Conservation (phyloP, 2,888 invertebrate species). For the Diarsia mendica region DNA sequence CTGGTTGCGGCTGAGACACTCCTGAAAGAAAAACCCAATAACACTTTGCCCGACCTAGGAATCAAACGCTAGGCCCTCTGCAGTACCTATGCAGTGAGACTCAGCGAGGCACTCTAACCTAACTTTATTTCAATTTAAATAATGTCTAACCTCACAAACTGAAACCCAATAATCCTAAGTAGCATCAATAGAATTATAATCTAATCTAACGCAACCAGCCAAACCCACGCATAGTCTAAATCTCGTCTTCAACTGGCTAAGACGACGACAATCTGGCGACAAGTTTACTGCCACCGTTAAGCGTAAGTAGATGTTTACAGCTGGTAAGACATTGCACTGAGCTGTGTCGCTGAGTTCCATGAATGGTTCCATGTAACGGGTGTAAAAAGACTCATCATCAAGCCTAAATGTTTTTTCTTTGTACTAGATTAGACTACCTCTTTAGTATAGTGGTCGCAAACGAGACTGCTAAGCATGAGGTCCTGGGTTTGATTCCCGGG, state of each 20-base stretch:
- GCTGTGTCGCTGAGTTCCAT: slow-evolving; percentile 65
- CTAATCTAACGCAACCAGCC: slow-evolving; percentile 38
- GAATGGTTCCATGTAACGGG: slow-evolving; percentile 60
- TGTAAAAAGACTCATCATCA: slow-evolving; percentile 8
- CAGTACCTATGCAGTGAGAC: too few relatives aligned
- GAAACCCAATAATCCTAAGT: slow-evolving; percentile 21
- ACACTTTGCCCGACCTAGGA: too few relatives aligned
- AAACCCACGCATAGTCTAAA: slow-evolving; percentile 48
- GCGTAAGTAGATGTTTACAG: slow-evolving; percentile 72
- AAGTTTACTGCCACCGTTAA: slow-evolving; percentile 63
- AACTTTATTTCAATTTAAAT: background rate
- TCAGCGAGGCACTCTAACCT: too few relatives aligned
- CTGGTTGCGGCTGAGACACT: too few relatives aligned
- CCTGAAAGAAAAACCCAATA: too few relatives aligned
- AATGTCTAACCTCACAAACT: background rate
- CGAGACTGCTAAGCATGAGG: too few relatives aligned
- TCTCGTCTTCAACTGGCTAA: slow-evolving; percentile 57
- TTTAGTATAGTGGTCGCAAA: too few relatives aligned
- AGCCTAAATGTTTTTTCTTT: background rate
- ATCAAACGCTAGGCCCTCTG: too few relatives aligned
- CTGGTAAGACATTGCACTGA: slow-evolving; percentile 66
- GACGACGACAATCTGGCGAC: slow-evolving; percentile 62
- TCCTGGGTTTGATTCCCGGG: too few relatives aligned
- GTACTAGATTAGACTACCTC: background rate
- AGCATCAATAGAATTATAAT: slow-evolving; percentile 40